Evolutionary conservation across 2,113 vertebrate genomes (phyloP).

Genomic region (Pangasianodon hypophthalmus): DNA sequence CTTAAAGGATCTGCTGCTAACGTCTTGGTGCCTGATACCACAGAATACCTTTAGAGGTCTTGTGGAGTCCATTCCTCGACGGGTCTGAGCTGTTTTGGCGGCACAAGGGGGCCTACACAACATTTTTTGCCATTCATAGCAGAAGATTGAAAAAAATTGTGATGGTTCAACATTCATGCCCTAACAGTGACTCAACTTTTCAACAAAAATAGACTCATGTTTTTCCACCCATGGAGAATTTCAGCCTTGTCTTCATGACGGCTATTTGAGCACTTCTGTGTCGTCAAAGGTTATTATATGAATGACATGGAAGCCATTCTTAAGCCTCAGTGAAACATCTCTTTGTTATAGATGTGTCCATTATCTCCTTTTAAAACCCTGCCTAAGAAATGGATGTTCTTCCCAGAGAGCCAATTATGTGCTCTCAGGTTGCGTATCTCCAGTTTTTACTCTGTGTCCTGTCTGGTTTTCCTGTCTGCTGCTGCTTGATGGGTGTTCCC

Average conservation of each 20-base stretch:
- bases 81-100: too few relatives aligned
- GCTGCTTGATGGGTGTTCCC: background rate
- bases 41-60: too few relatives aligned
- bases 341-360: background rate
- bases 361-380: background rate
- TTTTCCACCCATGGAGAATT: background rate
- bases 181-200: background rate
- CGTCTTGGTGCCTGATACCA: too few relatives aligned
- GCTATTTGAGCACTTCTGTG: background rate
- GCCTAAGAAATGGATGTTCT: background rate
- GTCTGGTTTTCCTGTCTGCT: background rate
- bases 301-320: background rate
- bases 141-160: too few relatives aligned
- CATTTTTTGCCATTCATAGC: too few relatives aligned
- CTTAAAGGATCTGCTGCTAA: too few relatives aligned
- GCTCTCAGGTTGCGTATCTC: background rate
- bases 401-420: constrained; percentile 8
- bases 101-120: too few relatives aligned
- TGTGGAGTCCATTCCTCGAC: too few relatives aligned
- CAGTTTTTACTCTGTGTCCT: background rate
- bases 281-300: background rate
- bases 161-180: too few relatives aligned
- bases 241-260: background rate
- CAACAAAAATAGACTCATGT: too few relatives aligned
- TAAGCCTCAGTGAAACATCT: background rate